Conservation (phyloP, 2,888 invertebrate genomes). For the Conchocele bisecta region DNA sequence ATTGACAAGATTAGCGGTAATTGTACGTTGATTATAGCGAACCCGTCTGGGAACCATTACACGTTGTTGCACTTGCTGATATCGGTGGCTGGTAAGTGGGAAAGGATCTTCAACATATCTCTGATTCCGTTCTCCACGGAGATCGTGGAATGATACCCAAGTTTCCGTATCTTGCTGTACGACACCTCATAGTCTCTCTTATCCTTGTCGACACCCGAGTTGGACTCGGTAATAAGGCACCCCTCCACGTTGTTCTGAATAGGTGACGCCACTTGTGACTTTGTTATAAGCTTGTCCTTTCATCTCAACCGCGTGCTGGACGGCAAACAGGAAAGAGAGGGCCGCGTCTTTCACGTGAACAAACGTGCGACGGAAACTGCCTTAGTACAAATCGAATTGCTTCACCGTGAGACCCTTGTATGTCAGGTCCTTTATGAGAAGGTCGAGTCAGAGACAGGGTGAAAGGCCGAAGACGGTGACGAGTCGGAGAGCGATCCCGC, state of each 20-base stretch:
- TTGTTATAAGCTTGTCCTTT: constrained; percentile 77
- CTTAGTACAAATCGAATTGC: constrained; percentile 77
- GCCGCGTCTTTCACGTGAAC: constrained; percentile 81
- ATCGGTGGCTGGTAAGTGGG: constrained; percentile 62
- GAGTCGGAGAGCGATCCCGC: constrained; percentile 76
- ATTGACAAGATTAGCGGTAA: too few relatives aligned
- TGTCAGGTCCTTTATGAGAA: constrained; percentile 7
- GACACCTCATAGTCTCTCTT: constrained; percentile 81
- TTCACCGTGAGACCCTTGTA: constrained; percentile 66
- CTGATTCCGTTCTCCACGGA: constrained; percentile 75
- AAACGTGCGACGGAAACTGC: constrained; percentile 78
- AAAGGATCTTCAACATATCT: constrained; percentile 75
- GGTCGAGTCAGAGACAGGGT: constrained; percentile 12
- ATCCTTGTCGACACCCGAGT: constrained; percentile 78
- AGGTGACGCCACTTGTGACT: constrained; percentile 72
- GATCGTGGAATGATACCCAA: constrained; percentile 76
- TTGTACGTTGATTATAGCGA: too few relatives aligned
- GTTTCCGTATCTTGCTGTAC: constrained; percentile 74
- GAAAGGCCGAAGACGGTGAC: constrained; percentile 76
- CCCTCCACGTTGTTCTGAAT: constrained; percentile 72
- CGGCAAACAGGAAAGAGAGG: constrained; percentile 76
- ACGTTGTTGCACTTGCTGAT: constrained; percentile 66
- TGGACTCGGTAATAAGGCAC: constrained; percentile 68
- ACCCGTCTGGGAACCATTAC: too few relatives aligned
- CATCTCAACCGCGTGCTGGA: constrained; percentile 75